These are phyloP conservation scores for Eremobia ochroleuca DNA, from an alignment of 2,888 invertebrate species.

Conservation along the genomic window DNA sequence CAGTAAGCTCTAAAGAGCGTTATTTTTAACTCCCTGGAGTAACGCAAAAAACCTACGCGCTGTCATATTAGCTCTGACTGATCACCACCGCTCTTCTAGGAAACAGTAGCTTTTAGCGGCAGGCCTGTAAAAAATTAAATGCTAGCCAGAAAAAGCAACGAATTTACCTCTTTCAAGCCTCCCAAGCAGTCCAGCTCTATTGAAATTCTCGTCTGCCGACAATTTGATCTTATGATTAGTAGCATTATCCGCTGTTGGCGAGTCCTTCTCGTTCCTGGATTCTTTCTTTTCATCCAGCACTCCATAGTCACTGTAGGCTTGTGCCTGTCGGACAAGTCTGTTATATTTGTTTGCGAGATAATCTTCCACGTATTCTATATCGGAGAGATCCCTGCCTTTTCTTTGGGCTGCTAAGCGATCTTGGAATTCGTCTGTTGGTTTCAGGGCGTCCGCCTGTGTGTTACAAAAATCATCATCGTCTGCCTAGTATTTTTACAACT, in stretches of 20 bases:
- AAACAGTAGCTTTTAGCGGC: background rate
- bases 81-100: background rate
- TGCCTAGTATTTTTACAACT: background rate
- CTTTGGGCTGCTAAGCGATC: conserved; percentile 57
- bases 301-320: conserved; percentile 88
- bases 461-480: background rate
- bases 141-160: background rate
- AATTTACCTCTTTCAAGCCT: conserved; percentile 68
- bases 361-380: conserved; percentile 81
- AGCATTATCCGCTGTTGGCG: conserved; percentile 46
- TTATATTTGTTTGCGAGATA: conserved; percentile 78
- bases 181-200: conserved; percentile 54
- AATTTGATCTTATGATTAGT: conserved; percentile 66
- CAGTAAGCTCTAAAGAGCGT: too few relatives aligned
- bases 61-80: too few relatives aligned
- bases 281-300: conserved; percentile 80
- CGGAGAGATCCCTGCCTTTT: conserved; percentile 66
- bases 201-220: conserved; percentile 50
- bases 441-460: conserved; percentile 4
- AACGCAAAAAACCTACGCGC: too few relatives aligned
- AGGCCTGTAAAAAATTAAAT: background rate
- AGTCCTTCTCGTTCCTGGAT: conserved; percentile 67
- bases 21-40: too few relatives aligned
- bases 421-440: conserved; percentile 57
- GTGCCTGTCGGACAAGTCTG: conserved; percentile 79